phyloP scores from a whole-genome alignment of 2,888 invertebrate genomes.

The Chrysomela aeneicollis region DNA sequence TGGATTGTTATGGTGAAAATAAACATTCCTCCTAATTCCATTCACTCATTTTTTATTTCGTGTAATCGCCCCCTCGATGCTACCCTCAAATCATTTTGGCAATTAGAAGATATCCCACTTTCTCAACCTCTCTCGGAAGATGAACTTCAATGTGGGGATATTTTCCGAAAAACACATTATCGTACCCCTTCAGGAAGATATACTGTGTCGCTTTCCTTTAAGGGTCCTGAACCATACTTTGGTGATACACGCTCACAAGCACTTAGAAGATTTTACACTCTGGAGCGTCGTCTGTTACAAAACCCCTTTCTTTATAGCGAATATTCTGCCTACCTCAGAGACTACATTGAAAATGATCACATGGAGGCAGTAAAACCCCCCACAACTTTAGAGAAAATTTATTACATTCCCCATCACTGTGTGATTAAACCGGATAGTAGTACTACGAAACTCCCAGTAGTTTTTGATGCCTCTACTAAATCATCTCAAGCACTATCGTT shows the following conservation, averaged over 20 bases:
- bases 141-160: background rate
- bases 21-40: background rate
- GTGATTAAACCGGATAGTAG: conserved; percentile 9
- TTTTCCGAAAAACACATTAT: background rate
- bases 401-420: conserved; percentile 8
- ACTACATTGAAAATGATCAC: background rate
- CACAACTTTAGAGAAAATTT: background rate
- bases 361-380: conserved; percentile 4
- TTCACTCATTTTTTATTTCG: background rate
- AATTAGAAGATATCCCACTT: background rate
- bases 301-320: background rate
- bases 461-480: conserved; percentile 17
- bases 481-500: conserved; percentile 1
- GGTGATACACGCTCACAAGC: conserved; percentile 4
- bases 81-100: background rate
- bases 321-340: conserved; percentile 7
- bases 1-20: background rate
- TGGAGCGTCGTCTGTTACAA: background rate
- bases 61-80: background rate
- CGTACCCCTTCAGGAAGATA: background rate
- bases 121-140: background rate
- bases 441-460: conserved; percentile 11
- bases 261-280: background rate
- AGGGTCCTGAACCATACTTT: background rate
- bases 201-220: background rate